These are phyloP conservation scores for Pseudanteris insignis DNA, from an alignment of 2,888 invertebrate species.

Conservation along the genomic window DNA sequence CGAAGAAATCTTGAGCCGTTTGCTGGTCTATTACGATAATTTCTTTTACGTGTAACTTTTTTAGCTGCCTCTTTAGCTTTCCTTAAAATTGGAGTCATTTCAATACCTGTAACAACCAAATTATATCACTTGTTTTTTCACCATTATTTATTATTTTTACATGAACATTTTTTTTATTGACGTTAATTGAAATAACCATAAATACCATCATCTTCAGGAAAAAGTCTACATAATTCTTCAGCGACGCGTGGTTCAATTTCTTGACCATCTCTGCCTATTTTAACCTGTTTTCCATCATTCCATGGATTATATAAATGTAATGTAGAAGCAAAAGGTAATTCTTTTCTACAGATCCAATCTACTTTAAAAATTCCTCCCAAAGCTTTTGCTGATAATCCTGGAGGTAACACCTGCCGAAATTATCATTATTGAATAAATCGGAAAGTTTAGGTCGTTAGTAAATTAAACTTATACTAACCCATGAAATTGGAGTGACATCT, in stretches of 20 bases:
- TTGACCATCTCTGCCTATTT: slow-evolving; percentile 98
- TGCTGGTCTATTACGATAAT: slow-evolving; percentile 53
- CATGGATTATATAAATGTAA: slow-evolving; percentile 95
- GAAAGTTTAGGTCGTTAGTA: too few relatives aligned
- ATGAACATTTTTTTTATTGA: too few relatives aligned
- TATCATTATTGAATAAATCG: too few relatives aligned
- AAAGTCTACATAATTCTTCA: slow-evolving; percentile 91
- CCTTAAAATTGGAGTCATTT: slow-evolving; percentile 86
- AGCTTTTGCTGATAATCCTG: slow-evolving; percentile 90
- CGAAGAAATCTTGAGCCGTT: slow-evolving; percentile 60
- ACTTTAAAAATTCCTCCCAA: slow-evolving; percentile 95
- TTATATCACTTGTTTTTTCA: too few relatives aligned
- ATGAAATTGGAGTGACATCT: slow-evolving; percentile 88
- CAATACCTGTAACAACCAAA: too few relatives aligned
- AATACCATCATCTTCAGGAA: slow-evolving; percentile 91
- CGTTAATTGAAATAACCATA: neutral
- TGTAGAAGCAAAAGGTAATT: slow-evolving; percentile 90
- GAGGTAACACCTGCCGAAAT: slow-evolving; percentile 74
- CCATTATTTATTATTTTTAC: too few relatives aligned
- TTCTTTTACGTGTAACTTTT: slow-evolving; percentile 68
- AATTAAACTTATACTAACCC: slow-evolving; percentile 70
- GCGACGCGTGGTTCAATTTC: slow-evolving; percentile 97
- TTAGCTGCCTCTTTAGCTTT: slow-evolving; percentile 87
- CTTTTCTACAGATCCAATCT: slow-evolving; percentile 96
- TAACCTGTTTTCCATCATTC: slow-evolving; percentile 98